Base-by-base conservation (phyloP, 1,140 invertebrate species). In the Drosophila pseudoobscura region DNA sequence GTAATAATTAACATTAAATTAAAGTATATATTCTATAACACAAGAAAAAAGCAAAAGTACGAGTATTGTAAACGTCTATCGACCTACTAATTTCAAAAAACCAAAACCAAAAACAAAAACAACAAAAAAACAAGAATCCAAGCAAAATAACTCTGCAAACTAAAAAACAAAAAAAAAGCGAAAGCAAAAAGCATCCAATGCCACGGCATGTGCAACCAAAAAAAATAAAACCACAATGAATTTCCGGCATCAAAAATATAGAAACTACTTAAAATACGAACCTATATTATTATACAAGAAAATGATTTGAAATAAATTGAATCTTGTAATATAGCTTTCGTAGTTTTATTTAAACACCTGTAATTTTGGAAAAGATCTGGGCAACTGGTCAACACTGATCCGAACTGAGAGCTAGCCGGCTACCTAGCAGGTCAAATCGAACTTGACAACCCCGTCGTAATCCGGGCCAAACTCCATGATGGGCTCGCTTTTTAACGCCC, bases 281-380 rank as follows among this genome's bases (percentile, higher is more conserved):
- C 63, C 72, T 80, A 89, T 90, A 91, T 90, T 87, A 90, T 89
- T 88, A 90, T 88, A 91, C 89, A 91, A 90, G 88, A 90, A 87
- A 78, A 84, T 79, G 71, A 87, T 87, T 87, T 89, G 71, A 89
- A 87, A 91, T 90, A 91, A 91, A 91, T 89, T 91, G 89, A 89
- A 90, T 91, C 89, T 91, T 91, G 89, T 91, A 91, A 91, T 91
- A 91, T 90, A 91, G 68, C 80, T 61, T 49, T 45, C 41, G 13
- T 9, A 20, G n/a, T 53, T 45, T 66, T n/a, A 20, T 39, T 53
- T n/a, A 9, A 35, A 20, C 17, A 39, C 47, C 17, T 29, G 2
- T 4, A 58, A 7, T 47, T 17, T 20, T 51, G 24, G 3, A 4
- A 26, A 26, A 26, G 24, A 26, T 5, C 24, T 26, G 4, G 24